A percentile compares a stretch with the other conserved stretches of the same genome.
These are phyloP conservation scores for Drosophila longiperda DNA, from an alignment of 2,888 invertebrate species.

Conservation along the genomic window DNA sequence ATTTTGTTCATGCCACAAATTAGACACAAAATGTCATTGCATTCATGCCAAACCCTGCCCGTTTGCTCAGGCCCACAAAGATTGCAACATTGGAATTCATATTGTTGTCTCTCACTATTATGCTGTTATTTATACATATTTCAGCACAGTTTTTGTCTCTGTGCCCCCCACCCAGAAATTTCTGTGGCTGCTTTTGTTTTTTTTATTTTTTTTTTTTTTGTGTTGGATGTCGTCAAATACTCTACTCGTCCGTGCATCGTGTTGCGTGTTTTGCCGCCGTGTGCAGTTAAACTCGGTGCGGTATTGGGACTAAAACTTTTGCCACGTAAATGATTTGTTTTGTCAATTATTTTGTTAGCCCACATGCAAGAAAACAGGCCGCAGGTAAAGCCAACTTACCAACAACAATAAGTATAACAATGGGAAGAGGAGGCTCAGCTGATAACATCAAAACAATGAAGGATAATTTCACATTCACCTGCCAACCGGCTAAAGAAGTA, in stretches of 20 bases:
- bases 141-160: constrained; percentile 20
- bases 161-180: not conserved
- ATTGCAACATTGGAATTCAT: constrained; percentile 43
- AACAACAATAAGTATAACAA: constrained; percentile 8
- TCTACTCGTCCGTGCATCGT: constrained; percentile 32
- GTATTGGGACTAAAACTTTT: constrained; percentile 61
- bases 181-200: constrained; percentile 25
- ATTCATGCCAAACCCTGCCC: constrained; percentile 4
- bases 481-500: constrained; percentile 10
- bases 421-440: constrained; percentile 34
- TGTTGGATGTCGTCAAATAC: constrained; percentile 62
- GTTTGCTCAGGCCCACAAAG: constrained; percentile 4
- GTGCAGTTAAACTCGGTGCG: constrained; percentile 58
- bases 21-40: constrained; percentile 25
- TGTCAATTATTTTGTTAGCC: constrained; percentile 80
- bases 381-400: constrained; percentile 16
- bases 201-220: not conserved
- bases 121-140: constrained; percentile 67
- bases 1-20: constrained; percentile 20
- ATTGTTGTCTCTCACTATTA: constrained; percentile 56
- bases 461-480: constrained; percentile 37
- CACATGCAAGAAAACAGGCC: constrained; percentile 67
- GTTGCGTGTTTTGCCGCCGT: constrained; percentile 75
- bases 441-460: constrained; percentile 78
- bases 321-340: constrained; percentile 81